These are phyloP conservation scores for Conchocele bisecta DNA, from an alignment of 2,888 invertebrate species.

Conservation along the genomic window DNA sequence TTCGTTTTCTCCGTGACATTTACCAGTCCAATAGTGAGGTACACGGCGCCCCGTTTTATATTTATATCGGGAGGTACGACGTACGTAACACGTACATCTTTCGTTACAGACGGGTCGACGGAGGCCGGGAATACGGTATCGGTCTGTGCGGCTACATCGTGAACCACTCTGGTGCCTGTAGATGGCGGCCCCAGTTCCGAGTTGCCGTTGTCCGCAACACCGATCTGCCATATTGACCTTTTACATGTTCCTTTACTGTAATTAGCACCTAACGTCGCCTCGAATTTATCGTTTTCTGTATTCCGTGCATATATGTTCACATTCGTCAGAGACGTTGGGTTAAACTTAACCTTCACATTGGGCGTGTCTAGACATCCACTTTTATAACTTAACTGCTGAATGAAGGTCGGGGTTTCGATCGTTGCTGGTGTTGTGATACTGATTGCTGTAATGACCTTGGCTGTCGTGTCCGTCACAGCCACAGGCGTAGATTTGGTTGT, in stretches of 20 bases:
- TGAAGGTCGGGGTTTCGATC: background rate
- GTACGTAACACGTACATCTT: slow-evolving; percentile 11
- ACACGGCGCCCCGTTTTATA: slow-evolving; percentile 3
- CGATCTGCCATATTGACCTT: slow-evolving; percentile 41
- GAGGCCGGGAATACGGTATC: slow-evolving; percentile 14
- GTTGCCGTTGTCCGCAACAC: slow-evolving; percentile 21
- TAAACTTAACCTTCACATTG: slow-evolving; percentile 34
- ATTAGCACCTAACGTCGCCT: background rate
- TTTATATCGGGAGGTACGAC: slow-evolving; percentile 15
- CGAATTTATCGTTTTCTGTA: background rate
- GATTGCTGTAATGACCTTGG: background rate
- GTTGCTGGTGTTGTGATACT: background rate
- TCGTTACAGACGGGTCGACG: slow-evolving; percentile 4
- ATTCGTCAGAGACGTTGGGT: slow-evolving; percentile 8
- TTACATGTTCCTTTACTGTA: slow-evolving; percentile 4
- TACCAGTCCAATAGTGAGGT: slow-evolving; percentile 34
- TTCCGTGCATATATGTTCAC: slow-evolving; percentile 18
- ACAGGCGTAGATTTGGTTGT: background rate
- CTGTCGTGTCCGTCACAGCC: background rate
- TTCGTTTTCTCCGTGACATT: slow-evolving; percentile 6
- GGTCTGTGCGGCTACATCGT: slow-evolving; percentile 8
- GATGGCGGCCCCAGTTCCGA: slow-evolving; percentile 18
- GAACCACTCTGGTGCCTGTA: slow-evolving; percentile 1
- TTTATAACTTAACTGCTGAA: slow-evolving; percentile 38
- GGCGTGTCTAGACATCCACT: slow-evolving; percentile 21